Evolutionary conservation across 1,140 invertebrate species (phyloP).

Genomic region (Hetaerina americana): DNA sequence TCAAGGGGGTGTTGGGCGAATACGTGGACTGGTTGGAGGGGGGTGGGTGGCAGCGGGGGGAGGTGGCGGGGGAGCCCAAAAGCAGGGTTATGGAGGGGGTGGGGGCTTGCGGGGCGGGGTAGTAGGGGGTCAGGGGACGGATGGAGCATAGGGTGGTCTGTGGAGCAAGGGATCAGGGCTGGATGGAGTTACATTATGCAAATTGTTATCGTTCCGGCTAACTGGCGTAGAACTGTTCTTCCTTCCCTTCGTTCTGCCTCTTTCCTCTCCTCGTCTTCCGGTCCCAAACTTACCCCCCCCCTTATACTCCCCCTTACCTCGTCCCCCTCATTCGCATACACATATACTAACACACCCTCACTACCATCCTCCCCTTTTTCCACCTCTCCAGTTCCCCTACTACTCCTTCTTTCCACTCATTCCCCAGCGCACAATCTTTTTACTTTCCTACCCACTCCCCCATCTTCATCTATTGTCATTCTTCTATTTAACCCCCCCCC

Average conservation of each 20-base stretch:
- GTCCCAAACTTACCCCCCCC: neutral
- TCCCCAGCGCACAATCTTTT: too few species aligned
- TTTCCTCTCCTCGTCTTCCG: neutral
- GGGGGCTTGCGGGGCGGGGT: too few species aligned
- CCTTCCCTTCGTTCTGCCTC: neutral
- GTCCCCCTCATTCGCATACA: neutral
- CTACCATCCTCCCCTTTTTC: neutral
- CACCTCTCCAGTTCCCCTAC: neutral
- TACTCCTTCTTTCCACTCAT: too few species aligned
- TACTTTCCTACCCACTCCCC: too few species aligned
- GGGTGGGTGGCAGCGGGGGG: neutral
- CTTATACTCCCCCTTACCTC: neutral
- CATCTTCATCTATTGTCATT: too few species aligned
- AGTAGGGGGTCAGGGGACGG: neutral
- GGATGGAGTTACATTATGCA: neutral
- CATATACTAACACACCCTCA: too few species aligned
- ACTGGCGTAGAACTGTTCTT: neutral
- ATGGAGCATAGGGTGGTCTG: neutral
- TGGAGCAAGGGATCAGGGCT: neutral
- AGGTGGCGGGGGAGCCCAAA: neutral
- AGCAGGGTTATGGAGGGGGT: neutral
- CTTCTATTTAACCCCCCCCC: neutral
- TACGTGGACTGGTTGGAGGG: neutral
- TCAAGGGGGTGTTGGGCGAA: neutral
- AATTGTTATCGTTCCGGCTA: neutral